Conservation (phyloP, 2,888 invertebrate genomes). For the Notocelia uddmanniana region DNA sequence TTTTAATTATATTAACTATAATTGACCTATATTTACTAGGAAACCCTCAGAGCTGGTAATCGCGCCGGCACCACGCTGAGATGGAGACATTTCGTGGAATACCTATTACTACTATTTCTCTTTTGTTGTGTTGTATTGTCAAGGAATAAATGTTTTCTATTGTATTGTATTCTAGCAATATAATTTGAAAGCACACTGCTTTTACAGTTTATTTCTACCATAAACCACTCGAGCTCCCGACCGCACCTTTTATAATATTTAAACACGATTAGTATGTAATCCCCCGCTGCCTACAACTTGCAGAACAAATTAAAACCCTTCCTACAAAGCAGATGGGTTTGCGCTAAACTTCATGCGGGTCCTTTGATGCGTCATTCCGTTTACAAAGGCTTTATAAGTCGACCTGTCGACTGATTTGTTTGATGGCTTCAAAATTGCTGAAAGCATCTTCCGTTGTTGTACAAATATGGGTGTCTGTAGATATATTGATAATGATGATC, state of each 20-base stretch:
- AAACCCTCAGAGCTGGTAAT: too few relatives aligned
- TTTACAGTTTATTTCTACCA: neutral
- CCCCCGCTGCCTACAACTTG: conserved; percentile 29
- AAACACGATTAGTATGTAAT: conserved; percentile 31
- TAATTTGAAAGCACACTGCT: neutral
- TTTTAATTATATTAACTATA: too few relatives aligned
- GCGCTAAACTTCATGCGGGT: conserved; percentile 29
- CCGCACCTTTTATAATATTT: conserved; percentile 20
- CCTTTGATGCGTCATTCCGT: conserved; percentile 37
- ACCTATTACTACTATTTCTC: too few relatives aligned
- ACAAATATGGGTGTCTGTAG: neutral
- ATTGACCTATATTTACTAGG: too few relatives aligned
- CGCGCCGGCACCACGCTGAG: too few relatives aligned
- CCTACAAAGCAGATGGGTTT: conserved; percentile 25
- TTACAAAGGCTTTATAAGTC: conserved; percentile 35
- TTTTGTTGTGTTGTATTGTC: too few relatives aligned
- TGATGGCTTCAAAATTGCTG: conserved; percentile 6
- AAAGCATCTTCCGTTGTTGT: neutral
- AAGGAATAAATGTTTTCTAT: too few relatives aligned
- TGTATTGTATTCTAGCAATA: too few relatives aligned
- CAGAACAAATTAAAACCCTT: conserved; percentile 40
- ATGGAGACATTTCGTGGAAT: too few relatives aligned
- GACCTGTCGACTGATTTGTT: conserved; percentile 17
- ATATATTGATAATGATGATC: neutral
- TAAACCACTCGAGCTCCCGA: neutral